A percentile compares a stretch with the other conserved stretches of the same genome.
Conservation (phyloP, 2,113 vertebrate species). For the Etheostoma spectabile region DNA sequence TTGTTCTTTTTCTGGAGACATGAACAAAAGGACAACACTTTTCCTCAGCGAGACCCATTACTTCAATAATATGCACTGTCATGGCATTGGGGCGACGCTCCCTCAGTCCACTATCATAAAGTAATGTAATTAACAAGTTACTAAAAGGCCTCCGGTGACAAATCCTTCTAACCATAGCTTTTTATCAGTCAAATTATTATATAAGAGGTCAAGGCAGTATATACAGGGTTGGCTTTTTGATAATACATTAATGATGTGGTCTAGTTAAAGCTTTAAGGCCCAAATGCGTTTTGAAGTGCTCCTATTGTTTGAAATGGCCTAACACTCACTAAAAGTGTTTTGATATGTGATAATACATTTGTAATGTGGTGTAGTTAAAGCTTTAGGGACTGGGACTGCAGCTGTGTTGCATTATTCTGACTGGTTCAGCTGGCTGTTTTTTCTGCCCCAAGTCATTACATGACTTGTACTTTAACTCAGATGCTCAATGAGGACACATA, state of each 20-base stretch:
- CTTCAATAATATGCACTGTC: slow-evolving; percentile 39
- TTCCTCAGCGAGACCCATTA: not conserved
- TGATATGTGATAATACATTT: not conserved
- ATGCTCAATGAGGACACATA: slow-evolving; percentile 59
- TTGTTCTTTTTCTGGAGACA: not conserved
- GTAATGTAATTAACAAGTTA: slow-evolving; percentile 58
- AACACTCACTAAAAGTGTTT: too few relatives aligned
- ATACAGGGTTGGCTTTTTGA: not conserved
- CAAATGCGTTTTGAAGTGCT: too few relatives aligned
- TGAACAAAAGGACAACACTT: slow-evolving; percentile 14
- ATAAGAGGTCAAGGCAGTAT: not conserved
- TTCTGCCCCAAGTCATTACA: slow-evolving; percentile 27
- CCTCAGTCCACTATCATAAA: not conserved
- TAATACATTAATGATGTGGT: slow-evolving; percentile 9
- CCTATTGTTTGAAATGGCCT: too few relatives aligned
- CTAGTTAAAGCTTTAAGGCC: slow-evolving; percentile 7
- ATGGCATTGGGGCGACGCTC: slow-evolving; percentile 12
- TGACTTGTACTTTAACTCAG: slow-evolving; percentile 54
- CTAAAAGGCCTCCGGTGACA: slow-evolving; percentile 13
- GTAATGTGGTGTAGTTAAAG: slow-evolving; percentile 8
- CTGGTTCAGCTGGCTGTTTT: slow-evolving; percentile 30
- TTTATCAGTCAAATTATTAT: slow-evolving; percentile 15
- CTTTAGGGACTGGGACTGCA: slow-evolving; percentile 34
- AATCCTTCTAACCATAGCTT: slow-evolving; percentile 1
- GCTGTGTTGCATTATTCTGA: slow-evolving; percentile 50